Evolutionary conservation across 2,113 vertebrate species (phyloP), one percentile per base, ranked within the genome.

Genomic region (Rhea pennata): DNA sequence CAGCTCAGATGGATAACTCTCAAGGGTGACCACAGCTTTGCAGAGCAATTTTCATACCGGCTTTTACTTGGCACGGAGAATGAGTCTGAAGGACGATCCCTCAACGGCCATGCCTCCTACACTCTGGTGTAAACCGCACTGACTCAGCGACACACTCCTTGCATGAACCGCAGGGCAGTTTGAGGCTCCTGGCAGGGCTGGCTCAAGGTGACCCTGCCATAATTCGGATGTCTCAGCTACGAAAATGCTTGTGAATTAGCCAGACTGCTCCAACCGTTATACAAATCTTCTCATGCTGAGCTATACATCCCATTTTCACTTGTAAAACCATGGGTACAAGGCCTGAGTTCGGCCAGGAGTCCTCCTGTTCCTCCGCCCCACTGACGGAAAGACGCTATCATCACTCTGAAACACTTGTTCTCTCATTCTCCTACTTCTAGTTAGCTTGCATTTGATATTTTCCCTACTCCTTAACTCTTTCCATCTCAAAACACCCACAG

Each of bases 21-120:
- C 91, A 87, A 77, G 86, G 88, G 92, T 46, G 40, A 87, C 36
- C 84, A 94, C 62, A 73, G 95, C 36, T 89, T 77, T 92, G 31
- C 64, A 95, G 83, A 91, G 71, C 39, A 89, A 84, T 93, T 94
- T 87, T 70, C 59, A 17, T 39, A 42, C 50, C 7, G 24, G 19
- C 36, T 92, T 93, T 89, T 85, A 65, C 51, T 77, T 91, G 89
- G 67, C 10, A 0, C 84, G 62, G 15, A 87, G 48, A 77, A 74
- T 1, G 27, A 93, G 16, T 11, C 31, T 12, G 58, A 90, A 92
- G 88, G 53, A 84, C 27, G 65, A 82, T 54, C 62, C 58, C 66
- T 24, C 36, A 2, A 2, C 9, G n/a, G 22, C 62, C 13, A 4
- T 12, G 69, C 5, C n/a, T 54, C 66, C 48, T 53, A 19, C 44